Evolutionary conservation across 2,113 vertebrate genomes (phyloP).

Genomic region (Scalopus aquaticus): DNA sequence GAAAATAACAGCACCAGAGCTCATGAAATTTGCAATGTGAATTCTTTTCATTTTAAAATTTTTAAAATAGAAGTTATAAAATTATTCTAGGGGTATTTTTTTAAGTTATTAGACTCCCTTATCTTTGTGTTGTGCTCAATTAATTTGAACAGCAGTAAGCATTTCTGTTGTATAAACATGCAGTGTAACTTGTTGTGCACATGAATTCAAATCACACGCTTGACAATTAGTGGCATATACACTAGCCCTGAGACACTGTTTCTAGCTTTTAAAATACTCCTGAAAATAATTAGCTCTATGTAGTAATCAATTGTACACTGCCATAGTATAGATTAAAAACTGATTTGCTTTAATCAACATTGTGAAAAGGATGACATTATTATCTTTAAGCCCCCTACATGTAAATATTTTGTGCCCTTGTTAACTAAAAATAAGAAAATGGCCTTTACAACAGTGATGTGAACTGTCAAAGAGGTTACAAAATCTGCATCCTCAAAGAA

Average conservation of each 20-base stretch:
- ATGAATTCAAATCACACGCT: background rate
- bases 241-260: background rate
- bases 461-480: background rate
- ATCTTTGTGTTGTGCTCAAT: background rate
- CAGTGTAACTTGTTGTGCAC: background rate
- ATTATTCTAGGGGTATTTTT: background rate
- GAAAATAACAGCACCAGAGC: background rate
- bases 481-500: background rate
- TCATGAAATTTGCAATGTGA: background rate
- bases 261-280: background rate
- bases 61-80: background rate
- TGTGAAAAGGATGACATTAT: background rate
- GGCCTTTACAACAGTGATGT: background rate
- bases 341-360: background rate
- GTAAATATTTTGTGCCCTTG: background rate
- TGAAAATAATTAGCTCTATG: background rate
- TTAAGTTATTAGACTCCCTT: background rate
- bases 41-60: too few species aligned
- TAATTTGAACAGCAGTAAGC: background rate
- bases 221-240: background rate
- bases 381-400: background rate
- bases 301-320: background rate
- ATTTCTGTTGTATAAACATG: background rate
- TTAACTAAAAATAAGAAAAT: constrained; percentile 25
- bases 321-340: background rate